Conservation (phyloP, 2,797 vertebrate species). For the Triplophysa bombifrons region DNA sequence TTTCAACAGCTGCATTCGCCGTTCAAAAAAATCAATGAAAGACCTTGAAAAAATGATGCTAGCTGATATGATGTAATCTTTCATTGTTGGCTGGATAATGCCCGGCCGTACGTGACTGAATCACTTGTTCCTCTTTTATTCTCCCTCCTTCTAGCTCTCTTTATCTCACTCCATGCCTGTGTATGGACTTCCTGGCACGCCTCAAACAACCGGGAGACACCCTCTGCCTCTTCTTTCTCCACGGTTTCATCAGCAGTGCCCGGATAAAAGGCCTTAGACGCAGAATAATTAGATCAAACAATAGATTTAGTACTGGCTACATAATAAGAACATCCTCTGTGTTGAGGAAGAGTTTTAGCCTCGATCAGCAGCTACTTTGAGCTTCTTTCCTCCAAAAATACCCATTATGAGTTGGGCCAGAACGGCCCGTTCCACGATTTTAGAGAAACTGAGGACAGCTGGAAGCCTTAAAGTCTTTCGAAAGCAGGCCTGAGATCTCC, state of each 20-base stretch:
- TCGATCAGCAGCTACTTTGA: not conserved
- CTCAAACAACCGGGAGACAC: slow-evolving; percentile 20
- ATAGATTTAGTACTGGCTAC: slow-evolving; percentile 57
- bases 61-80: slow-evolving; percentile 60
- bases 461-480: slow-evolving; percentile 41
- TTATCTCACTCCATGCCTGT: slow-evolving; percentile 16
- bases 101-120: slow-evolving; percentile 41
- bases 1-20: slow-evolving; percentile 50
- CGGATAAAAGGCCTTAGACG: slow-evolving; percentile 53
- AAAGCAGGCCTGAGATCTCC: slow-evolving; percentile 12
- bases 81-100: slow-evolving; percentile 58
- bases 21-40: slow-evolving; percentile 55
- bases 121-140: slow-evolving; percentile 39
- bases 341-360: slow-evolving; percentile 28
- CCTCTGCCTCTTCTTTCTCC: slow-evolving; percentile 51
- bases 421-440: slow-evolving; percentile 10
- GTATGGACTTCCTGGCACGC: slow-evolving; percentile 21
- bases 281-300: slow-evolving; percentile 65
- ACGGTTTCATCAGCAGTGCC: slow-evolving; percentile 56
- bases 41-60: slow-evolving; percentile 57
- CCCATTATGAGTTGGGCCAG: slow-evolving; percentile 9
- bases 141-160: slow-evolving; percentile 35
- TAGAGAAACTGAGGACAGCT: slow-evolving; percentile 27
- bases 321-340: slow-evolving; percentile 49
- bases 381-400: slow-evolving; percentile 19